Conservation (phyloP, 92 coral and sea anemone species). For the Bergia puertoricense region DNA sequence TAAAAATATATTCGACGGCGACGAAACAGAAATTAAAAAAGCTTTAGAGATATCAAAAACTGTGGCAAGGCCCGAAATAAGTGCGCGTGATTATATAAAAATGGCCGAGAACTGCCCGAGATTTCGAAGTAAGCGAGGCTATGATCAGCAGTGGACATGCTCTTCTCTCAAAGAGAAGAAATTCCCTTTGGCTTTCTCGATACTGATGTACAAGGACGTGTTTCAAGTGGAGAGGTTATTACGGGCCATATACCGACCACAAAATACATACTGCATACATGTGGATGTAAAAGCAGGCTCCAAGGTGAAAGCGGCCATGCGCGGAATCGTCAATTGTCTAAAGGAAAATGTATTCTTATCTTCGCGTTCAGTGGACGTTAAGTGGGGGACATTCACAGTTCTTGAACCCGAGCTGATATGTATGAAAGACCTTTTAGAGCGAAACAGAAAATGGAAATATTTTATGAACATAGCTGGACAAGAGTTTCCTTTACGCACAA, state of each 20-base stretch:
- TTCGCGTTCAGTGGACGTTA: conserved; percentile 44
- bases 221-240: conserved; percentile 61
- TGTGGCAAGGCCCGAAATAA: too few species aligned
- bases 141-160: neutral
- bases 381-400: conserved; percentile 52
- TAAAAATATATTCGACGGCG: too few species aligned
- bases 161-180: conserved; percentile 30
- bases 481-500: conserved; percentile 64
- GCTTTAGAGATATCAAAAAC: too few species aligned
- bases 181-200: conserved; percentile 58
- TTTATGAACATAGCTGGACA: conserved; percentile 70
- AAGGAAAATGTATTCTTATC: conserved; percentile 59
- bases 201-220: conserved; percentile 61
- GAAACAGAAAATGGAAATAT: conserved; percentile 61
- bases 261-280: conserved; percentile 58
- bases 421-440: conserved; percentile 52
- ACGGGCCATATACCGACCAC: conserved; percentile 17
- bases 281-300: conserved; percentile 55
- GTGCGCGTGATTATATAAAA: too few species aligned
- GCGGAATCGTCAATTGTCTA: conserved; percentile 53
- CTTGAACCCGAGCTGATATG: conserved; percentile 63
- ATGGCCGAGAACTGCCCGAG: too few species aligned
- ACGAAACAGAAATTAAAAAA: too few species aligned
- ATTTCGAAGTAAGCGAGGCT: too few species aligned
- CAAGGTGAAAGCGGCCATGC: conserved; percentile 49